Percentiles rank a stretch among this genome's conserved stretches.
phyloP scores from a whole-genome alignment of 2,888 invertebrate species.

The Nematopogon swammerdamellus region DNA sequence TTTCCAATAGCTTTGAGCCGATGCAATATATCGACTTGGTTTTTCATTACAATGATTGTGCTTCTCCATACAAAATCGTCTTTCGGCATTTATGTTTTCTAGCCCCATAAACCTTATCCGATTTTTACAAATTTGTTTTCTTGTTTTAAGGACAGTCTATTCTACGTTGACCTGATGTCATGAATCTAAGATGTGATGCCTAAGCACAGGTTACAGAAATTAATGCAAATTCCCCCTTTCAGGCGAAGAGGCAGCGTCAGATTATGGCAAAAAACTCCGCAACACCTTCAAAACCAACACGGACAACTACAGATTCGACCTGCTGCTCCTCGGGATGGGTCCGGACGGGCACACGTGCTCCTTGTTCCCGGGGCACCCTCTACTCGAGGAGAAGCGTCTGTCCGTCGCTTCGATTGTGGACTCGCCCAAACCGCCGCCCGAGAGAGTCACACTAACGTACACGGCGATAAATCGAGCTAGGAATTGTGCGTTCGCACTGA shows the following conservation, averaged over 20 bases:
- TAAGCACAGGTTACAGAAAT: no score
- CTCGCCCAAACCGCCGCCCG: slow-evolving; percentile 95
- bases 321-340: slow-evolving; percentile 92
- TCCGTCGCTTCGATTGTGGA: slow-evolving; percentile 84
- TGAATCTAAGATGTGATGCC: no score
- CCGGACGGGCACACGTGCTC: slow-evolving; percentile 99
- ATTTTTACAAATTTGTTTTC: no score
- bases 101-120: no score
- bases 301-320: slow-evolving; percentile 67
- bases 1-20: no score
- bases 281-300: slow-evolving; percentile 46
- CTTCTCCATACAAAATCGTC: no score
- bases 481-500: slow-evolving; percentile 78
- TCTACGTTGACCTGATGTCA: no score
- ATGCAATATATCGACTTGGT: no score
- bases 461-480: slow-evolving; percentile 86
- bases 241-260: slow-evolving; percentile 74
- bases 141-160: no score
- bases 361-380: slow-evolving; percentile 80
- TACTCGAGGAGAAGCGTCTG: slow-evolving; percentile 58
- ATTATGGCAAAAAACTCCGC: slow-evolving; percentile 67
- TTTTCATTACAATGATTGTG: no score
- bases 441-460: slow-evolving; percentile 87
- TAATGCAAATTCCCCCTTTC: slow-evolving; percentile 15
- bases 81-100: no score